A percentile compares a stretch with the other conserved stretches of the same genome.
Evolutionary conservation across 2,888 invertebrate genomes (phyloP).

Genomic region (Tortrix viridana): DNA sequence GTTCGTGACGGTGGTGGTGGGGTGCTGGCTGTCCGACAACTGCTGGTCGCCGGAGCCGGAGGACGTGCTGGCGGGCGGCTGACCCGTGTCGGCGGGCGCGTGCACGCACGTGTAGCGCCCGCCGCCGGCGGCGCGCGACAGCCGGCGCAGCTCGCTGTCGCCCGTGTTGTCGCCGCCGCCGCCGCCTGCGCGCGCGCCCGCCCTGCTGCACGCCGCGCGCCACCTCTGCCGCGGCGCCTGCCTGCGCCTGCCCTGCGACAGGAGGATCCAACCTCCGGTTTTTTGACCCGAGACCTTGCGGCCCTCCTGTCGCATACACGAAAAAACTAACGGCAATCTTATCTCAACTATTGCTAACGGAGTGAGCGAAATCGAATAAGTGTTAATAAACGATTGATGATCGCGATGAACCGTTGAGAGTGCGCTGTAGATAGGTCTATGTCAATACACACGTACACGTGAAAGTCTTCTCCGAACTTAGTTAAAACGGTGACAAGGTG

Average conservation of each 20-base stretch:
- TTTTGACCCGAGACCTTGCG: constrained; percentile 69
- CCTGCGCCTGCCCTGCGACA: constrained; percentile 66
- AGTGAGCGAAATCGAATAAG: constrained; percentile 58
- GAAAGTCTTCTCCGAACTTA: constrained; percentile 48
- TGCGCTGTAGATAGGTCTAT: constrained; percentile 51
- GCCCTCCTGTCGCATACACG: constrained; percentile 67
- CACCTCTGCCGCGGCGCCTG: constrained; percentile 72
- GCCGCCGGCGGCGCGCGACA: constrained; percentile 72
- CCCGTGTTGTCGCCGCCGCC: constrained; percentile 70
- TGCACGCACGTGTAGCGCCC: constrained; percentile 84
- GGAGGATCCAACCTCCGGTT: constrained; percentile 53
- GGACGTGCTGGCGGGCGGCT: constrained; percentile 86
- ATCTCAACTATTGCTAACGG: constrained; percentile 67
- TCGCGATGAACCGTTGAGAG: constrained; percentile 33
- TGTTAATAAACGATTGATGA: constrained; percentile 20
- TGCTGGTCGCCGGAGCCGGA: constrained; percentile 91
- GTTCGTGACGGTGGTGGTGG: constrained; percentile 89
- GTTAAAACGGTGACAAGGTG: constrained; percentile 66
- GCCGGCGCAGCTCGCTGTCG: constrained; percentile 67
- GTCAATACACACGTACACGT: constrained; percentile 34
- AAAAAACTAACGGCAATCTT: constrained; percentile 74
- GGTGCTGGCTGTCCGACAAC: constrained; percentile 91
- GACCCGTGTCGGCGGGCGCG: constrained; percentile 87
- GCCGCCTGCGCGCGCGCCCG: constrained; percentile 59
- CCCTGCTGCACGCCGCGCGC: constrained; percentile 67